A percentile compares a stretch with the other conserved stretches of the same genome.
Conservation (phyloP, 2,888 invertebrate species). For the Nomada lathburiana region DNA sequence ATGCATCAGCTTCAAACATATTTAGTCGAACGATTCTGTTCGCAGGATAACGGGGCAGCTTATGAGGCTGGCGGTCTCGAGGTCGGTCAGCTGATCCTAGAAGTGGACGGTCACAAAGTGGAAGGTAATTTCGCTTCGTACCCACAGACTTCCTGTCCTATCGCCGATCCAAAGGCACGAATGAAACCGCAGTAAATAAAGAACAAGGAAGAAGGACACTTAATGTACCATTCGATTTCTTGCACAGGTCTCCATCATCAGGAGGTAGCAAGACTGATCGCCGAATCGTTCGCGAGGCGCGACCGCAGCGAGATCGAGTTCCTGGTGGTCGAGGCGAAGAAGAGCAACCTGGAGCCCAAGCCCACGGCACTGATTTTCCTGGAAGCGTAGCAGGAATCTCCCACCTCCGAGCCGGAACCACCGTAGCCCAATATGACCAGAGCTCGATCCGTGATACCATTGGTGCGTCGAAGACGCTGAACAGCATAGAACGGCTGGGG, state of each 20-base stretch:
- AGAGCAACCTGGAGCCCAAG: conserved; percentile 95
- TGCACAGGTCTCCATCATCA: conserved; percentile 81
- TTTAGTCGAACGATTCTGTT: background rate
- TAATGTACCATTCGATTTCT: background rate
- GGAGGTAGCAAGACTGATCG: conserved; percentile 96
- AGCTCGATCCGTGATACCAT: conserved; percentile 55
- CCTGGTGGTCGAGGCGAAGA: conserved; percentile 96
- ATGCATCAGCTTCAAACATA: background rate
- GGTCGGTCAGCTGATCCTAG: conserved; percentile 97
- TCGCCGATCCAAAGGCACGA: background rate
- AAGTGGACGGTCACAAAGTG: conserved; percentile 92
- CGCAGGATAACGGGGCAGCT: conserved; percentile 97
- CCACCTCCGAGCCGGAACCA: conserved; percentile 84
- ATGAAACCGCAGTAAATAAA: background rate
- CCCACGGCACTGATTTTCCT: conserved; percentile 95
- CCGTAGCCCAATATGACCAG: conserved; percentile 71
- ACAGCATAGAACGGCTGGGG: conserved; percentile 16
- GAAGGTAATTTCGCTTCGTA: conserved; percentile 83
- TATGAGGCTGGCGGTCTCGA: conserved; percentile 96
- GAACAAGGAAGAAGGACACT: background rate
- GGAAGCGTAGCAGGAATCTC: conserved; percentile 92
- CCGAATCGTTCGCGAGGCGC: conserved; percentile 96
- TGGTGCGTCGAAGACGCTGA: conserved; percentile 45
- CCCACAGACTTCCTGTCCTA: no score
- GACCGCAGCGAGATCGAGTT: conserved; percentile 96